Evolutionary conservation across 2,113 vertebrate species (phyloP).

Genomic region (Campylomormyrus tamandua): DNA sequence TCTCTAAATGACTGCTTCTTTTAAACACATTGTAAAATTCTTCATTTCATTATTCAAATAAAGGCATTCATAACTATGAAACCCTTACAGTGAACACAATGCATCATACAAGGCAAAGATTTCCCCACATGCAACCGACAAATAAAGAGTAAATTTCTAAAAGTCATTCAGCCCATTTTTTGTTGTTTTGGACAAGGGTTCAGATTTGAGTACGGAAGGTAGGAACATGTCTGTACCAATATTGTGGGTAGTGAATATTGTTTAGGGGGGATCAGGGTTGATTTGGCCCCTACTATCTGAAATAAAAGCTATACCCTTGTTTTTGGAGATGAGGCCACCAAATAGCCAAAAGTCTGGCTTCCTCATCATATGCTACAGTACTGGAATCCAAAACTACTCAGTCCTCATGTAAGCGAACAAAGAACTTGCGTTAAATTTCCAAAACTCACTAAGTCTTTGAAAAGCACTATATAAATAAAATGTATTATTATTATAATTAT

Average conservation of each 20-base stretch:
- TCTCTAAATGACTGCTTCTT: neutral
- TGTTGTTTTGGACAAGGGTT: neutral
- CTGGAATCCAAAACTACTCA: no score
- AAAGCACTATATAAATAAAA: neutral
- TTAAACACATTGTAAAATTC: neutral
- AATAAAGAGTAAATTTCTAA: neutral
- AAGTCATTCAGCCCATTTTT: neutral
- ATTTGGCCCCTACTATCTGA: neutral
- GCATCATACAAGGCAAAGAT: neutral
- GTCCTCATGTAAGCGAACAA: no score
- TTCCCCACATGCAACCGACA: neutral
- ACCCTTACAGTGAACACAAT: neutral
- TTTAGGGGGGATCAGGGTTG: neutral
- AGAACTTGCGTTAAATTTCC: no score
- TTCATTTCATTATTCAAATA: neutral
- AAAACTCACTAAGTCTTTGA: neutral
- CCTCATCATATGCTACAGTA: no score
- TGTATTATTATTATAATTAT: neutral
- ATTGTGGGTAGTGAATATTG: neutral
- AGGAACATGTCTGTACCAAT: neutral
- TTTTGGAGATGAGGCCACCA: no score
- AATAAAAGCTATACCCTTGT: neutral
- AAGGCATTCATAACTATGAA: neutral
- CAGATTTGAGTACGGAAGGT: neutral
- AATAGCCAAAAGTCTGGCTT: no score